Conservation (phyloP, 2,888 invertebrate species). For the Apodemia mormo region DNA sequence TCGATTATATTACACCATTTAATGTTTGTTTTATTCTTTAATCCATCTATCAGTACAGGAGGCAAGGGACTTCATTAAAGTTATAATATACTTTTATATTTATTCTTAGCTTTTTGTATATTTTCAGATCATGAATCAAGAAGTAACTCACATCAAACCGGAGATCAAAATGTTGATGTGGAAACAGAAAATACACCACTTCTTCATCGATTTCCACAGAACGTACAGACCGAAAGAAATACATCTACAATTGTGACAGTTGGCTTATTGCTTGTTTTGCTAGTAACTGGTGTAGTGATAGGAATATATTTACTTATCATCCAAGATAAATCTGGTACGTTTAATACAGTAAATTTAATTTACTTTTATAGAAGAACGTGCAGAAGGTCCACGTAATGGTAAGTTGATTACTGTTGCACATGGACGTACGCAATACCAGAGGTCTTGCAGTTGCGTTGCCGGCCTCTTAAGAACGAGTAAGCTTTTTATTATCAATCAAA, state of each 20-base stretch:
- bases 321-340: constrained; percentile 1
- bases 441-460: too few species aligned
- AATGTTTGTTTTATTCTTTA: too few species aligned
- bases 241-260: neutral
- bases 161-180: constrained; percentile 10
- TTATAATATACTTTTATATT: neutral
- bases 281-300: neutral
- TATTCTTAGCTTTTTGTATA: neutral
- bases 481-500: too few species aligned
- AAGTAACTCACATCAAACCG: constrained; percentile 23
- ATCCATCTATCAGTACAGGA: too few species aligned
- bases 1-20: too few species aligned
- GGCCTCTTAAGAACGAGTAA: too few species aligned
- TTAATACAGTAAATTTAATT: too few species aligned
- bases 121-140: constrained; percentile 34
- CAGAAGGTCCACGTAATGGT: too few species aligned
- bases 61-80: too few species aligned
- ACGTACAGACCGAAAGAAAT: neutral
- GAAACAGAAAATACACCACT: constrained; percentile 6
- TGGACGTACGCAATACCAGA: too few species aligned
- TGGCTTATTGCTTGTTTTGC: neutral
- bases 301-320: constrained; percentile 4
- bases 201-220: neutral
- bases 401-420: too few species aligned
- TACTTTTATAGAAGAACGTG: too few species aligned